phyloP scores from a whole-genome alignment of 2,888 invertebrate species.

The Panzeria rudis region DNA sequence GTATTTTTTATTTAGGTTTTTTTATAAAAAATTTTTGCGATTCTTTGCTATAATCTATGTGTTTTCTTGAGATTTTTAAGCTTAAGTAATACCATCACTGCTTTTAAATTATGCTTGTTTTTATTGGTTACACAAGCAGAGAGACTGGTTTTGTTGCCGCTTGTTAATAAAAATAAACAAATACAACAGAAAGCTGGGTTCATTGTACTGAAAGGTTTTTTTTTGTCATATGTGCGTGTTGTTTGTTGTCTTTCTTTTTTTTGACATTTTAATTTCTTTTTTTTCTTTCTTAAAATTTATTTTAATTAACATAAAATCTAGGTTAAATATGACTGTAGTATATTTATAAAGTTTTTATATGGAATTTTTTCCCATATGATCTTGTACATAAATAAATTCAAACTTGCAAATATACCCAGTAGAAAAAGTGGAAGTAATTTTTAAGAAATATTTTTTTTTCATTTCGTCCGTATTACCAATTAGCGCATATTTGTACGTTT shows the following conservation, averaged over 20 bases:
- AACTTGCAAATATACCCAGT: not conserved
- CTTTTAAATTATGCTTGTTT: conserved; percentile 17
- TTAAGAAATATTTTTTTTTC: not conserved
- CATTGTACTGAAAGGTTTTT: conserved; percentile 47
- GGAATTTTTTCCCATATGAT: not conserved
- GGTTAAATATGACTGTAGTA: conserved; percentile 47
- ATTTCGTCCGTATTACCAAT: not conserved
- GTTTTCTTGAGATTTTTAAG: not conserved
- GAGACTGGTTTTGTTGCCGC: conserved; percentile 41
- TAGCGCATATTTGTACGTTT: not conserved
- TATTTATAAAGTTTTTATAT: not conserved
- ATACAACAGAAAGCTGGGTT: conserved; percentile 44
- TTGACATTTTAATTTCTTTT: conserved; percentile 13
- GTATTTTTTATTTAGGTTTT: too few relatives aligned
- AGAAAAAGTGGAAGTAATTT: not conserved
- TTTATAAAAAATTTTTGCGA: too few relatives aligned
- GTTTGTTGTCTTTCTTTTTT: conserved; percentile 37
- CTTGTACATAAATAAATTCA: not conserved
- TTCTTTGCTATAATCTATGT: too few relatives aligned
- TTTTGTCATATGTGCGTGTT: conserved; percentile 4
- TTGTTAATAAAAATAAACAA: conserved; percentile 20
- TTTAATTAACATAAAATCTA: conserved; percentile 63
- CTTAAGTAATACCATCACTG: not conserved
- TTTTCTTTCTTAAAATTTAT: conserved; percentile 14
- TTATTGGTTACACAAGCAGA: not conserved